phyloP scores from a whole-genome alignment of 2,113 vertebrate species.

The Epinephelus fuscoguttatus region DNA sequence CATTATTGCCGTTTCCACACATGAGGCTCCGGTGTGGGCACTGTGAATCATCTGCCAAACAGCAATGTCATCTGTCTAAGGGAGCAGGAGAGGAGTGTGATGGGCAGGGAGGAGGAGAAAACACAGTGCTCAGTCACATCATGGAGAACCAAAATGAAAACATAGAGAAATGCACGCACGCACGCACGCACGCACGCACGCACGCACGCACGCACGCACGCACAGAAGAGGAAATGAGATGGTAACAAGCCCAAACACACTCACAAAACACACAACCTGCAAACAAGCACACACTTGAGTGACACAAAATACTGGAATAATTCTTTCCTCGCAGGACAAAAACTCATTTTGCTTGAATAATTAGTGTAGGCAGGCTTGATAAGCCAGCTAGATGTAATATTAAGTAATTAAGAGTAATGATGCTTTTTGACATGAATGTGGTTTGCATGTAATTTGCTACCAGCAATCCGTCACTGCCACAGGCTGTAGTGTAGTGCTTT shows the following conservation, averaged over 20 bases:
- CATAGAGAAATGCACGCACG: neutral
- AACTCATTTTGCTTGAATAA: slow-evolving; percentile 40
- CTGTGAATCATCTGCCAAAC: slow-evolving; percentile 39
- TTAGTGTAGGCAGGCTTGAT: slow-evolving; percentile 43
- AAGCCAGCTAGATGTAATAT: slow-evolving; percentile 77
- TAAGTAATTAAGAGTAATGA: slow-evolving; percentile 92
- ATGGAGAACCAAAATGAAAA: slow-evolving; percentile 10
- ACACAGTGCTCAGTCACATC: neutral
- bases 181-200: neutral
- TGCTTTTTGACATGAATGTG: slow-evolving; percentile 88
- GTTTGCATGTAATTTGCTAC: slow-evolving; percentile 83
- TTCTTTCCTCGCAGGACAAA: slow-evolving; percentile 7
- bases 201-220: neutral
- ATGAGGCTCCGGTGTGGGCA: neutral
- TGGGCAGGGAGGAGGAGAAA: slow-evolving; percentile 42
- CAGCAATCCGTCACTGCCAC: slow-evolving; percentile 89
- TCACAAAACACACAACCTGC: slow-evolving; percentile 3
- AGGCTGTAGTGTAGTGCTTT: slow-evolving; percentile 70
- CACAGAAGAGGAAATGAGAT: slow-evolving; percentile 14
- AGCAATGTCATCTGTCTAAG: slow-evolving; percentile 23
- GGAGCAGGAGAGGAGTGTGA: slow-evolving; percentile 40
- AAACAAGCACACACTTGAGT: slow-evolving; percentile 15
- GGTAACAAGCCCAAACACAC: neutral
- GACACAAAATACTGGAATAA: slow-evolving; percentile 15
- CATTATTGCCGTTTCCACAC: slow-evolving; percentile 37